phyloP scores from a whole-genome alignment of 2,113 vertebrate species.

The Lasiurus borealis region DNA sequence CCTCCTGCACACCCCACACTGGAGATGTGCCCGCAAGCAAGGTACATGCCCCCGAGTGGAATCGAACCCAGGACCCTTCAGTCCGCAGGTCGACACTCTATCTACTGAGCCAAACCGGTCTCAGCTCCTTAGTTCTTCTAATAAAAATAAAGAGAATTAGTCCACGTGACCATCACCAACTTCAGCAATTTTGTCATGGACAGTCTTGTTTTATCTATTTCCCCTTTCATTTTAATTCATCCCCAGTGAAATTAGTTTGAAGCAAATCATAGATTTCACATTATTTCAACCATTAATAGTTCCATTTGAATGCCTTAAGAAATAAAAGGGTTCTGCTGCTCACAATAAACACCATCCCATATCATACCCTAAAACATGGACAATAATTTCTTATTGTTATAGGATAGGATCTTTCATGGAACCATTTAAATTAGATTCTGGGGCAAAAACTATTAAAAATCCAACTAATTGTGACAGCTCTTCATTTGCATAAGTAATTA shows the following conservation, averaged over 20 bases:
- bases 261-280: not conserved
- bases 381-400: not conserved
- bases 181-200: not conserved
- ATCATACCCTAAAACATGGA: conserved; percentile 27
- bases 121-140: conserved; percentile 8
- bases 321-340: conserved; percentile 43
- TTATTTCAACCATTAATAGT: conserved; percentile 19
- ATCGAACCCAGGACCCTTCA: no score
- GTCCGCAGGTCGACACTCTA: no score
- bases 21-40: no score
- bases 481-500: conserved; percentile 35
- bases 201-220: not conserved
- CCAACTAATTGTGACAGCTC: not conserved
- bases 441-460: not conserved
- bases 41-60: no score
- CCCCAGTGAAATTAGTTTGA: conserved; percentile 4
- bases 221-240: not conserved
- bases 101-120: no score
- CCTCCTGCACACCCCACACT: no score
- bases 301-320: conserved; percentile 28
- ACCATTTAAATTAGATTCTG: conserved; percentile 24
- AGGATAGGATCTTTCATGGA: not conserved
- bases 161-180: not conserved
- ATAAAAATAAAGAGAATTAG: not conserved
- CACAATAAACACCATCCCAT: not conserved